Conservation (phyloP, 2,888 invertebrate genomes). For the Ochropleura plecta region DNA sequence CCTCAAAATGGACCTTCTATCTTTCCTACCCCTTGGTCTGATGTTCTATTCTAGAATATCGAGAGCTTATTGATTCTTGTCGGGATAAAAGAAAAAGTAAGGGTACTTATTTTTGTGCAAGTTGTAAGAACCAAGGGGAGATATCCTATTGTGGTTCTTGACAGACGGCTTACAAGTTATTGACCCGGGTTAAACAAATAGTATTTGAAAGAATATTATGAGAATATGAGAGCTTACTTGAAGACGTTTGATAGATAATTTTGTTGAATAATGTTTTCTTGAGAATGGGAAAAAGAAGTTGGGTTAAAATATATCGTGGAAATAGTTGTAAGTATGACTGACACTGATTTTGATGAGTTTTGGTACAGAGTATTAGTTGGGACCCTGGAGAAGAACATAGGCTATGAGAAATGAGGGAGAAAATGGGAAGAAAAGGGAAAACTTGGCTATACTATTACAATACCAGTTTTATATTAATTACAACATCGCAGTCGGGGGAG, state of each 20-base stretch:
- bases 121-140: slow-evolving; percentile 23
- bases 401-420: too few species aligned
- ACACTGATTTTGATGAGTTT: too few species aligned
- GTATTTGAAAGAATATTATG: background rate
- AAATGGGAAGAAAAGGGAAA: too few species aligned
- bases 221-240: background rate
- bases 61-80: slow-evolving; percentile 42
- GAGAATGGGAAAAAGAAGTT: too few species aligned
- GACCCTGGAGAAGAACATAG: too few species aligned
- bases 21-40: background rate
- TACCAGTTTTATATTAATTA: too few species aligned
- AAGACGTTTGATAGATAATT: background rate
- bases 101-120: slow-evolving; percentile 52
- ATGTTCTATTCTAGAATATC: slow-evolving; percentile 35
- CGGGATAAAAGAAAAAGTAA: slow-evolving; percentile 44
- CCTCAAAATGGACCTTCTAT: slow-evolving; percentile 31
- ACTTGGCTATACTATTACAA: too few species aligned
- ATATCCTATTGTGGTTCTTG: slow-evolving; percentile 38
- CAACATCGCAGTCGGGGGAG: too few species aligned
- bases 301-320: too few species aligned
- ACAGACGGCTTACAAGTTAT: slow-evolving; percentile 24
- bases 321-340: too few species aligned
- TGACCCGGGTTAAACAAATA: slow-evolving; percentile 33
- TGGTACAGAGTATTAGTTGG: too few species aligned
- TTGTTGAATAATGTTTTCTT: background rate